Evolutionary conservation across 2,888 invertebrate species (phyloP).

Genomic region (Agrochola litura): DNA sequence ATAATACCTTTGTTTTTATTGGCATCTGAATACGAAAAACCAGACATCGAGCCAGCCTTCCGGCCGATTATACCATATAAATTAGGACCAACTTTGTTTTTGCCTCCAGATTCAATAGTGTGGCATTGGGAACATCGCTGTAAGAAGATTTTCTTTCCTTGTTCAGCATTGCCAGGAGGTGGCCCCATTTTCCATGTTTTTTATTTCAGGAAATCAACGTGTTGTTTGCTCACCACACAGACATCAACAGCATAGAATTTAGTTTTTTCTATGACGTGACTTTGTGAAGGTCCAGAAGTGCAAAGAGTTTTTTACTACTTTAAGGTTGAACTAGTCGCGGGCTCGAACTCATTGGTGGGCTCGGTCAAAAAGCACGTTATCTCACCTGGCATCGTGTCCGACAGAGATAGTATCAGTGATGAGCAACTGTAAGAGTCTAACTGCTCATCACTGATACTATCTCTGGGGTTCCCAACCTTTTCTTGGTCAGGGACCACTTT

Average conservation of each 20-base stretch:
- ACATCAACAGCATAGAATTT: background rate
- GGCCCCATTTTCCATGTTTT: conserved; percentile 85
- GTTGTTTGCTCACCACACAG: background rate
- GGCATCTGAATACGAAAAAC: conserved; percentile 49
- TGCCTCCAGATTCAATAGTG: conserved; percentile 90
- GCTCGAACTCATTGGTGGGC: no score
- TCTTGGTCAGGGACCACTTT: no score
- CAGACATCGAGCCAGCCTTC: conserved; percentile 1
- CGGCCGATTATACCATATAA: conserved; percentile 49
- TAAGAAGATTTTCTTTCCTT: conserved; percentile 99
- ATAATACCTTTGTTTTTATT: conserved; percentile 92
- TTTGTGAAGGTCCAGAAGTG: background rate
- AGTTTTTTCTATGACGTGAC: conserved; percentile 35
- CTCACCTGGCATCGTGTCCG: no score
- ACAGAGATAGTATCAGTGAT: no score
- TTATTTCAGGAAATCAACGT: conserved; percentile 19
- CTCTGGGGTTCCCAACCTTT: no score
- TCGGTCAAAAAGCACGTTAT: no score
- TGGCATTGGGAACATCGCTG: conserved; percentile 99
- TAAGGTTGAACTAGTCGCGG: no score
- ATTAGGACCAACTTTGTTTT: conserved; percentile 56
- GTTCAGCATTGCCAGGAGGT: conserved; percentile 97
- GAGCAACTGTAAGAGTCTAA: no score
- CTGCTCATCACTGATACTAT: no score
- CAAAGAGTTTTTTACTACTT: conserved; percentile 23